phyloP scores from a whole-genome alignment of 2,888 invertebrate species.

The Willowsia nigromaculata region DNA sequence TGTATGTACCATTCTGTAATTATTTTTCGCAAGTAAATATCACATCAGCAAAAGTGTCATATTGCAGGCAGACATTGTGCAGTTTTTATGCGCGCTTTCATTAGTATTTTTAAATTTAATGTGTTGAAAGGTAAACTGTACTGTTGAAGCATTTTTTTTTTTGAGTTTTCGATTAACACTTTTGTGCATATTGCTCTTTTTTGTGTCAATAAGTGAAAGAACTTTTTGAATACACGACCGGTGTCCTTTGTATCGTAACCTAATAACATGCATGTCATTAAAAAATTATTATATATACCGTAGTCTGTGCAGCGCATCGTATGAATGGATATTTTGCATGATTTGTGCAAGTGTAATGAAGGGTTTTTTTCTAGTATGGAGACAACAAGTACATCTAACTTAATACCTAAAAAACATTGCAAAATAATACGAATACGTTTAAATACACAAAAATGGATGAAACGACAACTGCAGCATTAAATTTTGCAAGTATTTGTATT shows the following conservation, averaged over 20 bases:
- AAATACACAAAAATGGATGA: no score
- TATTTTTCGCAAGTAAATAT: conserved; percentile 6
- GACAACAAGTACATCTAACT: no score
- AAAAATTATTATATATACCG: neutral
- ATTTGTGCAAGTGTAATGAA: no score
- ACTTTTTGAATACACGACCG: neutral
- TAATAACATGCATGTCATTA: neutral
- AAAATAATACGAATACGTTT: no score
- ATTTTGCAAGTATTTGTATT: neutral
- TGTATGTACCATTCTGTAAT: neutral
- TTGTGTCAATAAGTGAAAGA: neutral
- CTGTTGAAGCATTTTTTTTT: neutral
- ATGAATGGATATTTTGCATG: no score
- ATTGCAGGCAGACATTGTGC: neutral
- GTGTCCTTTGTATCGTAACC: neutral
- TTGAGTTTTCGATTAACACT: neutral
- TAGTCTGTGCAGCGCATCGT: no score
- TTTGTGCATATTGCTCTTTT: neutral
- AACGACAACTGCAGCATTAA: neutral
- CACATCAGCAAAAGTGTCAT: neutral
- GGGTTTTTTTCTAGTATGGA: no score
- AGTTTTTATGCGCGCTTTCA: neutral
- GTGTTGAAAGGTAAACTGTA: neutral
- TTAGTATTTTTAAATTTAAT: neutral
- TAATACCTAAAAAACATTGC: no score